These are phyloP conservation scores for Drosophila glabriapex DNA, from an alignment of 2,888 invertebrate species.

Conservation along the genomic window DNA sequence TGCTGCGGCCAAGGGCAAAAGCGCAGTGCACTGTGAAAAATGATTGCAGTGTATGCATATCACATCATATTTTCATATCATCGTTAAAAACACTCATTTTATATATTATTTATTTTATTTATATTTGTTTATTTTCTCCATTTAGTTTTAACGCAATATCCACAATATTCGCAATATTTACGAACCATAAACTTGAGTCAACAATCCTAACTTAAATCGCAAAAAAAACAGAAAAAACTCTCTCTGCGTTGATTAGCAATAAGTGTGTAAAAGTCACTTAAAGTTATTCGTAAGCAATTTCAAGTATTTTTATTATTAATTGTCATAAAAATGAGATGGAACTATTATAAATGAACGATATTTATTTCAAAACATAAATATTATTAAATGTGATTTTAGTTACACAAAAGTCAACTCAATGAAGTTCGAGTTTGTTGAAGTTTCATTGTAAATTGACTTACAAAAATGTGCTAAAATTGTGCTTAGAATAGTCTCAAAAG, in stretches of 20 bases:
- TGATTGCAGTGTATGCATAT: too few relatives aligned
- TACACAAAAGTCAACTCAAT: neutral
- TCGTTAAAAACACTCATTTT: neutral
- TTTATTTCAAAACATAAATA: too few relatives aligned
- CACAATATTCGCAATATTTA: neutral
- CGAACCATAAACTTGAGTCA: neutral
- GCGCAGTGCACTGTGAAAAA: slow-evolving; percentile 44
- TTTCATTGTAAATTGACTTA: neutral
- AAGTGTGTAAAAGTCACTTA: neutral
- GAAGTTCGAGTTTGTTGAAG: neutral
- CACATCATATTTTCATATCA: too few relatives aligned
- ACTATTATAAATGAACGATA: neutral
- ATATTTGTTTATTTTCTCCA: too few relatives aligned
- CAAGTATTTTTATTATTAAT: neutral
- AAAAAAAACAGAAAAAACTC: neutral
- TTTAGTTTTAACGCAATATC: neutral
- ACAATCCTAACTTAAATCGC: neutral
- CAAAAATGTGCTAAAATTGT: too few relatives aligned
- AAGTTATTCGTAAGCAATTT: neutral
- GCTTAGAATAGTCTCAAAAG: neutral
- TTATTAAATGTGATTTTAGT: neutral
- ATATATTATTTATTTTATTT: neutral
- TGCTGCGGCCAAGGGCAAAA: slow-evolving; percentile 48
- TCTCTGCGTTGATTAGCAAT: neutral
- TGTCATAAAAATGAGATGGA: neutral